Evolutionary conservation across 2,888 invertebrate genomes (phyloP), one percentile per base, ranked within the genome.

Genomic region (Cylindroiulus punctatus): DNA sequence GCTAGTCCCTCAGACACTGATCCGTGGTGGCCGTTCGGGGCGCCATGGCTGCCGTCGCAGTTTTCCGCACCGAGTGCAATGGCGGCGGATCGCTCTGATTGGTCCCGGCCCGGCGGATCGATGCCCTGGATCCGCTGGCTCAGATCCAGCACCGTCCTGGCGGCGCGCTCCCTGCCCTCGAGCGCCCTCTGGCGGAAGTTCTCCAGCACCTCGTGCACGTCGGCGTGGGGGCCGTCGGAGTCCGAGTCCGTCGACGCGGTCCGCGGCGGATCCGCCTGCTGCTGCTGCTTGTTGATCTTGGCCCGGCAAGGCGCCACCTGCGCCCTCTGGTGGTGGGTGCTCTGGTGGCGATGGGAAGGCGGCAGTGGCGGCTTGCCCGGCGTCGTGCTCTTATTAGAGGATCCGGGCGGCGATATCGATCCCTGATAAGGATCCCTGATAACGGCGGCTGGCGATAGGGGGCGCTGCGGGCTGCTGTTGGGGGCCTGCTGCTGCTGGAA

Each of bases 61-160:
- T 82, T 82, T 22, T 3, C 26, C 26, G 65, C 65, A 65, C 26
- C n/a, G 65, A 26, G 8, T 26, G 65, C 10, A 26, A 65, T 65
- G 65, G 65, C 65, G 65, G 22, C 26, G 65, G 65, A 26, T 65
- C 65, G 5, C 65, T 26, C 65, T 65, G 65, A 65, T 65, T 65
- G 65, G 65, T 7, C 57, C n/a, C 65, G 8, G 26, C 26, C 8
- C 40, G 5, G 17, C 22, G 65, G 65, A 65, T 65, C 65, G 26
- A 65, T 65, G 26, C 10, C 30, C 57, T 36, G 82, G 82, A 82
- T 82, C 44, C 42, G 47, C 76, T 87, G 87, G 86, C 87, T 88
- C 85, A 90, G 89, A 88, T 90, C 90, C 84, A 90, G 92, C 92
- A 90, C 92, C 89, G 90, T 91, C 89, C 86, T 87, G 84, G 88